Evolutionary conservation across 2,113 vertebrate species (phyloP).

Genomic region (Budorcas taxicolor): DNA sequence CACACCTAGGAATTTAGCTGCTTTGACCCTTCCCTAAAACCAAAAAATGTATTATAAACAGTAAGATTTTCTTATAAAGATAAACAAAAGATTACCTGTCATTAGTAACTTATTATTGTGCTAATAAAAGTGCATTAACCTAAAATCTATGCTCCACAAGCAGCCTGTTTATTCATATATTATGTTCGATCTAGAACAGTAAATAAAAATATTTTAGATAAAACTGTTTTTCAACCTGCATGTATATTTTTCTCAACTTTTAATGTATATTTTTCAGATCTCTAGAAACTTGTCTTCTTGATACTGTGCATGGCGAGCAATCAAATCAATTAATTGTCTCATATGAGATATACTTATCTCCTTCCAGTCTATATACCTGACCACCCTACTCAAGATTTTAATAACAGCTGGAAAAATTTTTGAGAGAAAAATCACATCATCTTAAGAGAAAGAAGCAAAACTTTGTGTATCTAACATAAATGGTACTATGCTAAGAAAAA

Average conservation of each 20-base stretch:
- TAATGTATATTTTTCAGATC: not conserved
- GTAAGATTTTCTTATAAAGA: not conserved
- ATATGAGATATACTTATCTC: not conserved
- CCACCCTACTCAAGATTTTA: not conserved
- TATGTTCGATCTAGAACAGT: not conserved
- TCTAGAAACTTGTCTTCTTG: not conserved
- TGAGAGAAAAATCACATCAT: not conserved
- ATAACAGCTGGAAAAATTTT: not conserved
- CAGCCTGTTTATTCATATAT: not conserved
- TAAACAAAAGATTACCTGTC: not conserved
- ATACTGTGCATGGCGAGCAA: not conserved
- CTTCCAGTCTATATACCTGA: not conserved
- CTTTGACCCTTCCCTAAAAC: not conserved
- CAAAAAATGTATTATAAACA: not conserved
- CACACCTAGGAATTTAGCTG: not conserved
- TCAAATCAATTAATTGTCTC: not conserved
- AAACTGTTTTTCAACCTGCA: not conserved
- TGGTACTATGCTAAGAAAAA: constrained; percentile 4
- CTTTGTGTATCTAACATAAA: not conserved
- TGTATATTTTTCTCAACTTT: not conserved
- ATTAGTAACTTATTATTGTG: not conserved
- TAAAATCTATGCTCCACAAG: not conserved
- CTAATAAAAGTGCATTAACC: not conserved
- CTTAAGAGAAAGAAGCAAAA: not conserved
- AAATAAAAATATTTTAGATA: not conserved